phyloP scores from a whole-genome alignment of 2,888 invertebrate genomes.

The Hypena proboscidalis region DNA sequence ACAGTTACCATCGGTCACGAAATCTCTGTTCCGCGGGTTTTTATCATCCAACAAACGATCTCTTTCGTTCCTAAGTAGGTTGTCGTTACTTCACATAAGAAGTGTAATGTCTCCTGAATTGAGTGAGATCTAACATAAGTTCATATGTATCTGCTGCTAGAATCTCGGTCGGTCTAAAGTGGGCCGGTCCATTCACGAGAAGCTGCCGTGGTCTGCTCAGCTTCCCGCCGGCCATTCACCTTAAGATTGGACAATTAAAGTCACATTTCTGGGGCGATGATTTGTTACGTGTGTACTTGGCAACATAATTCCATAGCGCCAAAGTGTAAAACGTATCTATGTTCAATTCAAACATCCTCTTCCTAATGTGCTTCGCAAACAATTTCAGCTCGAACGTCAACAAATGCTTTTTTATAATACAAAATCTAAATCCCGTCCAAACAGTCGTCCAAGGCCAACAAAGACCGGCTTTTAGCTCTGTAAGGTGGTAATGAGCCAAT shows the following conservation, averaged over 20 bases:
- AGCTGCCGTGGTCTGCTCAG: conserved; percentile 56
- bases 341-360: conserved; percentile 24
- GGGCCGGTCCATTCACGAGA: conserved; percentile 74
- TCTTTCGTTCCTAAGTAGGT: conserved; percentile 15
- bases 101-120: conserved; percentile 43
- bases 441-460: conserved; percentile 53
- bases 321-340: conserved; percentile 32
- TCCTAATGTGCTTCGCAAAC: conserved; percentile 33
- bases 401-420: conserved; percentile 40
- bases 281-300: conserved; percentile 38
- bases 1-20: conserved; percentile 40
- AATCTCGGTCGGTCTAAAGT: conserved; percentile 51
- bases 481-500: conserved; percentile 64
- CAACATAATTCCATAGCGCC: conserved; percentile 36
- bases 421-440: conserved; percentile 51
- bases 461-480: conserved; percentile 55
- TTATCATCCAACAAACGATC: conserved; percentile 28
- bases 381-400: conserved; percentile 27
- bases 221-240: conserved; percentile 60
- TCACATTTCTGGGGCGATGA: conserved; percentile 51
- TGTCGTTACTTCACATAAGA: conserved; percentile 15
- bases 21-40: conserved; percentile 34
- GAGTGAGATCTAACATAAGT: conserved; percentile 39
- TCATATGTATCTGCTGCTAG: conserved; percentile 48
- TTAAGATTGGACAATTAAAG: conserved; percentile 63